A percentile compares a stretch with the other conserved stretches of the same genome.
phyloP scores from a whole-genome alignment of 1,140 invertebrate genomes.

The Hestina assimilis region DNA sequence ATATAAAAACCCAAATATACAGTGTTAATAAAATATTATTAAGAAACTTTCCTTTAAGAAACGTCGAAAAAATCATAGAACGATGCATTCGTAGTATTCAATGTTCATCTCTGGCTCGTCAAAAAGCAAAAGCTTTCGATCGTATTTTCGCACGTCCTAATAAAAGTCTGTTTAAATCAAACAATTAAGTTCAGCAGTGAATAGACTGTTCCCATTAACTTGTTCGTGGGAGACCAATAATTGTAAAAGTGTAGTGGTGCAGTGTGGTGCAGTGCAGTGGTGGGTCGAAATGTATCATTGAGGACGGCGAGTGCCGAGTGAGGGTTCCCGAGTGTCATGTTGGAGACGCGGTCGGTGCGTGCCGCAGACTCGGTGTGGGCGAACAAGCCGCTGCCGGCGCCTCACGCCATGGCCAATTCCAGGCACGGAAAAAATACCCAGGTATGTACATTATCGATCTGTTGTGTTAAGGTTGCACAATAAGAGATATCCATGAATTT shows the following conservation, averaged over 20 bases:
- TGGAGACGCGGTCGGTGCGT: conserved; percentile 77
- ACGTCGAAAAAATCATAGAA: conserved; percentile 2
- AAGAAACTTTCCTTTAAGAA: conserved; percentile 11
- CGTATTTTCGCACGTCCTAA: conserved; percentile 62
- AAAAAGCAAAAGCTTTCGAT: conserved; percentile 63
- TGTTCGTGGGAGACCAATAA: conserved; percentile 17
- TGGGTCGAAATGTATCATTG: conserved; percentile 56
- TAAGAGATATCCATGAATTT: too few species aligned
- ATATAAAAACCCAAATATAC: conserved; percentile 31
- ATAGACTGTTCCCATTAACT: conserved; percentile 15
- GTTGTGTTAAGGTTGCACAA: neutral
- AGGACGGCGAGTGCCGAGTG: conserved; percentile 42
- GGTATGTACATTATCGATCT: conserved; percentile 37
- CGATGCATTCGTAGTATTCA: conserved; percentile 37
- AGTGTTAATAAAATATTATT: conserved; percentile 25
- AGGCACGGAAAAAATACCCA: conserved; percentile 75
- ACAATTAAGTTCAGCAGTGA: conserved; percentile 48
- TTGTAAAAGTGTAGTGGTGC: conserved; percentile 43
- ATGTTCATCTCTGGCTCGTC: conserved; percentile 45
- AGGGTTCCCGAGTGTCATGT: conserved; percentile 70
- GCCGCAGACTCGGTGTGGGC: conserved; percentile 77
- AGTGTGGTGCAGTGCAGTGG: conserved; percentile 58
- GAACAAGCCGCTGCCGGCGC: conserved; percentile 76
- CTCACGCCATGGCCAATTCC: conserved; percentile 77
- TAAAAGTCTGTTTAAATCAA: too few species aligned